Base-by-base conservation (phyloP, 2,113 vertebrate genomes). In the Arothron firmamentum region DNA sequence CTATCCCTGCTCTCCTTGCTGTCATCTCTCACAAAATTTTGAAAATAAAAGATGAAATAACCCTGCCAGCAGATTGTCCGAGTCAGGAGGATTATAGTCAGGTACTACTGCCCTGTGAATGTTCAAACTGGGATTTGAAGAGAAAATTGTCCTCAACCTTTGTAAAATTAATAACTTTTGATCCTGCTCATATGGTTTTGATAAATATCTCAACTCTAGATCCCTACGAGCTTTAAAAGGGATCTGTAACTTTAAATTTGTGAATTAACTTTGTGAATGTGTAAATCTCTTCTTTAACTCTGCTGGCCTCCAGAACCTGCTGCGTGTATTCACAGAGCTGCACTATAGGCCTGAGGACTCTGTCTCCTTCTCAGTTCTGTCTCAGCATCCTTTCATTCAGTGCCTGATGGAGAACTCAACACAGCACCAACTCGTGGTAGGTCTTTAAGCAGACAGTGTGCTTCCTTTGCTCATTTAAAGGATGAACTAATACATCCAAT, bases 351-450 rank as follows among this genome's bases (percentile, higher is more conserved):
- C 80, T 14, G 72, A 91, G 52, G 86, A 89, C 18, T 65, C 83
- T 9, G 46, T 94, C 60, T 83, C 91, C 34, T 80, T 93, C 83
- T 78, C 83, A 14, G 10, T 88, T 42, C 89, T 97, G 65, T 84
- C 92, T 74, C 88, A 90, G 58, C 93, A 95, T 78, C 90, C 91
- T 61, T 88, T 89, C 38, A 83, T 93, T 67, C 88, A 93, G 72
- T 72, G 84, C 25, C 80, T 95, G 67, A 91, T 96, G 66, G 88
- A 89, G 9, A 87, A 5, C 0, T 91, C 85, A 21, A 69, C 79
- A 34, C 85, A 81, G 15, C 88, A 94, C 67, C 91, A 87, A 59
- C 86, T 96, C 63, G 72, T 88, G 28, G 95, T 97, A 81, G 92
- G 94, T 92, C 10, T 23, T 15, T 14, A 4, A 25, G 14, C n/a